Evolutionary conservation across 2,888 invertebrate species (phyloP).

Genomic region (Gandaritis pyraliata): DNA sequence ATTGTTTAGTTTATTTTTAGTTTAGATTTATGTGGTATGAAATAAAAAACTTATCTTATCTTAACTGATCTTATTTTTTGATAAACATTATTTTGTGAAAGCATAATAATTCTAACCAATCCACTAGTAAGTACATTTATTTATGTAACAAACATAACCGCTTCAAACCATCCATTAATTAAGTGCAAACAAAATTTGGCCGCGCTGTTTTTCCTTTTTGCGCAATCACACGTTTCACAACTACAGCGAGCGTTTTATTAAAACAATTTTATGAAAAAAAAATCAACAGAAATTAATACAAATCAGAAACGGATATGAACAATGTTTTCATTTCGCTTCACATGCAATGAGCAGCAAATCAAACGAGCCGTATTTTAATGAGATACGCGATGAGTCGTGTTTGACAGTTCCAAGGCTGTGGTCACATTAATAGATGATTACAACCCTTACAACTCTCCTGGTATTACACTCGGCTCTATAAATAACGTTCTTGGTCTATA

Average conservation of each 20-base stretch:
- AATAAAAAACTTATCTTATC: too few relatives aligned
- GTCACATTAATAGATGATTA: conserved; percentile 1
- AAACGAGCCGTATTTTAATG: conserved; percentile 46
- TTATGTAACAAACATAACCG: conserved; percentile 7
- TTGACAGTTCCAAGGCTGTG: conserved; percentile 29
- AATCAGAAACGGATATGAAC: conserved; percentile 14
- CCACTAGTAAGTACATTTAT: background rate
- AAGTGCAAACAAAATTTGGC: conserved; percentile 12
- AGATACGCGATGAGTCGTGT: conserved; percentile 42
- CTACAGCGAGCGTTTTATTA: background rate
- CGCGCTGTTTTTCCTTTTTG: conserved; percentile 13
- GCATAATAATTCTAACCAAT: too few relatives aligned
- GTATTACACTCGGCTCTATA: too few relatives aligned
- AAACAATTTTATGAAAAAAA: background rate
- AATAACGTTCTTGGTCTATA: too few relatives aligned
- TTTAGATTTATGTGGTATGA: too few relatives aligned
- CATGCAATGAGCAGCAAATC: conserved; percentile 43
- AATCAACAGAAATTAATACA: conserved; percentile 3
- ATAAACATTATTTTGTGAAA: too few relatives aligned
- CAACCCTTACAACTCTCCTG: background rate
- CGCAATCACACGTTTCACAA: conserved; percentile 15
- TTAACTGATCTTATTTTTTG: too few relatives aligned
- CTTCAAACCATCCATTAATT: conserved; percentile 17
- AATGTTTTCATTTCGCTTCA: conserved; percentile 27
- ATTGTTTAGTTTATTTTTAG: too few relatives aligned